Base-by-base conservation (phyloP, 2,113 vertebrate genomes). In the Poeciliopsis prolifica region DNA sequence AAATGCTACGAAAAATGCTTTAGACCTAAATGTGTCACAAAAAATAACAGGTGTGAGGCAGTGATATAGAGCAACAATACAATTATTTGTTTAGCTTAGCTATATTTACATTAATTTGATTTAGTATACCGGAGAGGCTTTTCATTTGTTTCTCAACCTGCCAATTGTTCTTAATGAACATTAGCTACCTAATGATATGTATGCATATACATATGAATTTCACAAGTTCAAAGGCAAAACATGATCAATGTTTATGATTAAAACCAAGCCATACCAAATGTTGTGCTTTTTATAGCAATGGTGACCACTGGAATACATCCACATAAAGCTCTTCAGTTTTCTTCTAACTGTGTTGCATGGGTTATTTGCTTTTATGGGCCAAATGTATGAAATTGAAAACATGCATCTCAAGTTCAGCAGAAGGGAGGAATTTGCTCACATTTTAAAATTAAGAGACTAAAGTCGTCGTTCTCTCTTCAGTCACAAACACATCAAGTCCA, bases 21-120 rank as follows among this genome's bases (percentile, higher is more conserved):
- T 78, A 91, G 89, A 87, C 87, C 85, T 64, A 90, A 87, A 90
- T 88, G 83, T 90, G 90, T 89, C 72, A 87, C 78, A 79, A 80
- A 83, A 83, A 76, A 80, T 78, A 74, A 71, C 73, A 81, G 58
- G 65, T 80, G 72, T n/a, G 60, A 60, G 67, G 76, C 40, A 61
- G 33, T 72, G 70, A 54, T 58, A 76, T 66, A 71, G 80, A 75
- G 63, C 71, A 81, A 85, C 76, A 74, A 67, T 28, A n/a, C 24
- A 58, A n/a, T n/a, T 58, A 58, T n/a, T 9, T 24, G 51, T 58
- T 58, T n/a, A 58, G 3, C n/a, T 58, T 3, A 24, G 9, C 17
- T 58, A 24, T 58, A 58, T 58, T 58, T 58, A 24, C 9, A 24
- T 58, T 24, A 58, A 24, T 58, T 54, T 22, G 35, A 37, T 37